Evolutionary conservation across 1,140 invertebrate genomes (phyloP), one percentile per base, ranked within the genome.

Genomic region (Ruditapes philippinarum): DNA sequence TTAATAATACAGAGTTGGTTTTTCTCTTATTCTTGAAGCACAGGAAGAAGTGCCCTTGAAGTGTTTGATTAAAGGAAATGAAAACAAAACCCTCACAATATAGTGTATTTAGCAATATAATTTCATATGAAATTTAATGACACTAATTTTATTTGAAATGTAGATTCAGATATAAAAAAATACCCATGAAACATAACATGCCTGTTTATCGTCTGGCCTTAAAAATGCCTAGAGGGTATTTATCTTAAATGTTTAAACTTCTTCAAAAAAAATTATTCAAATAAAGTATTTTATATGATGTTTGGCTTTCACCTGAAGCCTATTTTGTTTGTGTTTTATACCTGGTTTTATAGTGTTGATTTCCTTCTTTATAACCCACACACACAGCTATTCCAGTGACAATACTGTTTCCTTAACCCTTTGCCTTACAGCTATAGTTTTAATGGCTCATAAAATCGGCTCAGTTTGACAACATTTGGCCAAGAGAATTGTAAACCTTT

Each of bases 391-490:
- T 28, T 5, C 57, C 25, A 5, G 9, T 28, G 28, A 28, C 57
- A 62, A 62, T 62, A 62, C n/a, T 74, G 65, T 36, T 40, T 74
- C 40, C 70, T n/a, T 74, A 12, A 49, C 25, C 12, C 11, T n/a
- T 25, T n/a, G n/a, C 70, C 70, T 42, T 73, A 17, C n/a, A 42
- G 70, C 70, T 42, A 28, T 25, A n/a, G n/a, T 74, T 74, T 74
- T 74, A 42, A 74, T 74, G 70, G 70, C 11, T 25, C 36, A 49
- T 74, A 74, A 74, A 74, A 74, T 40, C 4, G n/a, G 70, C 40
- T 28, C 40, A 74, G 40, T 74, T 74, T 74, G 70, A 74, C 70
- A 74, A 42, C 70, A 74, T 74, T 74, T 40, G 31, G 68, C 22
- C 33, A 40, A 73, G 68, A 74, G 19, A 74, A 74, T 49, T 5